phyloP scores from a whole-genome alignment of 1,140 invertebrate genomes.

The Proctacanthus coquilletti region DNA sequence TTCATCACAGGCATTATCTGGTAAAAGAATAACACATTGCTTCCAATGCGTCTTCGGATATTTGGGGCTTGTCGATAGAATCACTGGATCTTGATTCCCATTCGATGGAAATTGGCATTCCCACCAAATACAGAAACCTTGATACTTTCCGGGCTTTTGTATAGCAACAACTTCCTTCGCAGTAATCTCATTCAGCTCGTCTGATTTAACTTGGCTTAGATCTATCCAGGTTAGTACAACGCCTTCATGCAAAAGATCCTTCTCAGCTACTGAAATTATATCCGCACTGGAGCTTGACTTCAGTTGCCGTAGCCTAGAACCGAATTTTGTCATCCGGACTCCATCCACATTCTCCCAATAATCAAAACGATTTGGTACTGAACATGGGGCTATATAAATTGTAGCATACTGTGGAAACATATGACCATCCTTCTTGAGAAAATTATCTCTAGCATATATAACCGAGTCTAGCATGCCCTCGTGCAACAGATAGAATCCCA shows the following conservation, averaged over 20 bases:
- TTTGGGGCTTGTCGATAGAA: slow-evolving; percentile 57
- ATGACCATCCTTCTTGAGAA: slow-evolving; percentile 61
- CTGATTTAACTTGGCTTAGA: slow-evolving; percentile 33
- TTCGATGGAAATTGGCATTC: slow-evolving; percentile 39
- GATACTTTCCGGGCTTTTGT: slow-evolving; percentile 43
- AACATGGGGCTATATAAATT: slow-evolving; percentile 50
- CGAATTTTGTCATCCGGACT: slow-evolving; percentile 38
- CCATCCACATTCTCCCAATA: slow-evolving; percentile 41
- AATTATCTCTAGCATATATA: slow-evolving; percentile 82
- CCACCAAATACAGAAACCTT: slow-evolving; percentile 57
- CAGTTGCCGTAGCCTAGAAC: slow-evolving; percentile 31
- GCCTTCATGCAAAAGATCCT: slow-evolving; percentile 37
- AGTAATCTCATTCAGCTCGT: slow-evolving; percentile 33
- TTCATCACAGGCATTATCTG: slow-evolving; percentile 31
- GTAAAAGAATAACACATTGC: slow-evolving; percentile 77
- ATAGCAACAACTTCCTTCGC: slow-evolving; percentile 32
- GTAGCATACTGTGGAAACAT: slow-evolving; percentile 45
- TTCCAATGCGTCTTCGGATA: slow-evolving; percentile 87
- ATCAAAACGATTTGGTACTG: slow-evolving; percentile 45
- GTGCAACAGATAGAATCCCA: slow-evolving; percentile 97
- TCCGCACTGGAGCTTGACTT: slow-evolving; percentile 40
- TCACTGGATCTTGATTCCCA: slow-evolving; percentile 27
- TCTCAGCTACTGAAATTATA: slow-evolving; percentile 30
- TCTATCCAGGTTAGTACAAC: slow-evolving; percentile 41
- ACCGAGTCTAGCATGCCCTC: slow-evolving; percentile 94